Conservation (phyloP, 1,140 invertebrate genomes). For the Marisa cornuarietis region DNA sequence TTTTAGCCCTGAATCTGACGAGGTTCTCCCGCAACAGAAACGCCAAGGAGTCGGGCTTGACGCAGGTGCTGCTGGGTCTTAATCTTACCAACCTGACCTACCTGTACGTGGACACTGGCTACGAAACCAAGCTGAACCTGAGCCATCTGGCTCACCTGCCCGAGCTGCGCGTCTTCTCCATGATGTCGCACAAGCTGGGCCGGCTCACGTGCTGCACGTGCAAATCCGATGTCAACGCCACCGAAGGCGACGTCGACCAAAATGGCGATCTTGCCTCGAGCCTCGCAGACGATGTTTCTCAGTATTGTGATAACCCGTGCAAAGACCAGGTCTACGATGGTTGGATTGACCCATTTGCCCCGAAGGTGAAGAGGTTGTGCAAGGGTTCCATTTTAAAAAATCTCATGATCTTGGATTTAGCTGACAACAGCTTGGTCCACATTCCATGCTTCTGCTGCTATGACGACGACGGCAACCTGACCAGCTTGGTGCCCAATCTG, state of each 20-base stretch:
- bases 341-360: not conserved
- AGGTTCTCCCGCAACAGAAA: not conserved
- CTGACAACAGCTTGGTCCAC: not conserved
- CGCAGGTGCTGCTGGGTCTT: not conserved
- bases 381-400: not conserved
- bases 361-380: not conserved
- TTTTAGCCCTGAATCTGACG: constrained; percentile 1
- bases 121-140: not conserved
- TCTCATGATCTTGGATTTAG: constrained; percentile 5
- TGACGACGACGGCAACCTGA: not conserved
- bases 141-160: constrained; percentile 8
- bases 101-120: constrained; percentile 5
- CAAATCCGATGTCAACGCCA: too few species aligned
- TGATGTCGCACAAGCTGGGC: constrained; percentile 1
- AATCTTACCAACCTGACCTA: not conserved
- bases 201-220: not conserved
- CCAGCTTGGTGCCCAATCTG: not conserved
- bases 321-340: not conserved
- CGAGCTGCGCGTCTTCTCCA: constrained; percentile 2
- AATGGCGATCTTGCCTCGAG: not conserved
- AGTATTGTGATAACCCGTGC: not conserved
- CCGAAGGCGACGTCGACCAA: not conserved
- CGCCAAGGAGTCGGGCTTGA: not conserved
- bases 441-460: constrained; percentile 1
- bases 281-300: not conserved